A percentile compares a stretch with the other conserved stretches of the same genome.
Conservation (phyloP, 1,140 invertebrate genomes). For the Calliphora vicina region DNA sequence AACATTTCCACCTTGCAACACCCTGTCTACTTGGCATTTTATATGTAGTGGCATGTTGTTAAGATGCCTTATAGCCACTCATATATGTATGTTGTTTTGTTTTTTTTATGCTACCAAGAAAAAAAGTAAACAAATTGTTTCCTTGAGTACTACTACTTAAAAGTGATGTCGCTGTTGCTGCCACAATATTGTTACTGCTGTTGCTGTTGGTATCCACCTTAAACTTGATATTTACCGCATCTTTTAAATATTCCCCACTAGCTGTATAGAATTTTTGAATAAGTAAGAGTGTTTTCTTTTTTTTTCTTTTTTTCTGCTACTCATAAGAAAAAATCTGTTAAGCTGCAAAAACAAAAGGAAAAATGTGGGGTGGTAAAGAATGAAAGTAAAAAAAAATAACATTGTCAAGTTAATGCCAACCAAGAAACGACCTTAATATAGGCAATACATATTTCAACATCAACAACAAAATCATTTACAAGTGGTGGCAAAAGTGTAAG, state of each 20-base stretch:
- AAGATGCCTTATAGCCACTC: background rate
- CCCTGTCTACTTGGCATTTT: too few species aligned
- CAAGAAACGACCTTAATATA: background rate
- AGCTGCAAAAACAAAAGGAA: background rate
- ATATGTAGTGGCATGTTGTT: background rate
- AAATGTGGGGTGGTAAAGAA: background rate
- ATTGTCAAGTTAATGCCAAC: constrained; percentile 9
- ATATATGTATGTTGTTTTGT: too few species aligned
- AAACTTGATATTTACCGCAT: constrained; percentile 1
- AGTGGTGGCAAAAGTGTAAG: background rate
- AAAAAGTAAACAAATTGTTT: background rate
- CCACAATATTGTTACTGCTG: background rate
- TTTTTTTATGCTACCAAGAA: background rate
- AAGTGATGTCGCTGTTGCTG: background rate
- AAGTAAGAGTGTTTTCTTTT: too few species aligned
- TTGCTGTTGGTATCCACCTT: background rate
- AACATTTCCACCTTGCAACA: too few species aligned
- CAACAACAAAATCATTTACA: background rate
- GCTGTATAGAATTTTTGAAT: too few species aligned
- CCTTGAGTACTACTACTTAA: background rate
- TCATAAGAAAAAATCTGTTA: background rate
- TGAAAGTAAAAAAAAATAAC: background rate
- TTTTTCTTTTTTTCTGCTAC: background rate
- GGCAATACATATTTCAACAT: constrained; percentile 13
- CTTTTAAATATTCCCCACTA: background rate